Percentiles rank a stretch among this genome's conserved stretches.
Conservation (phyloP, 1,140 invertebrate genomes). For the Drosophila novamexicana region DNA sequence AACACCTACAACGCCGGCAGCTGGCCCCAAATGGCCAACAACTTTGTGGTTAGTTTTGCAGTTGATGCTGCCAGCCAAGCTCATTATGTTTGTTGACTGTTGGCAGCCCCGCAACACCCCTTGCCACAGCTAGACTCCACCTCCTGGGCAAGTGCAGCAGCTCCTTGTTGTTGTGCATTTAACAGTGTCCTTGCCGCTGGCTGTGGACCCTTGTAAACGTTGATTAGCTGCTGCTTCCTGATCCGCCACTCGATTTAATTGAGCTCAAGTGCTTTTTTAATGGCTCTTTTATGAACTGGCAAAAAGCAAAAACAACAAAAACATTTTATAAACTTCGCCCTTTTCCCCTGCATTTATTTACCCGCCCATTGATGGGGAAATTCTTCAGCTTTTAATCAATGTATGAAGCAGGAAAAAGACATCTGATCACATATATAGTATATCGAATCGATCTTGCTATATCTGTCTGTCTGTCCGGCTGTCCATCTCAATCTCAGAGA, state of each 20-base stretch:
- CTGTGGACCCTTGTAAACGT: slow-evolving; percentile 66
- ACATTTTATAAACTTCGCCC: slow-evolving; percentile 13
- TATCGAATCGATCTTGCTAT: not conserved
- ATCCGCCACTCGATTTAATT: slow-evolving; percentile 68
- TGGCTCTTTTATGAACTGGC: slow-evolving; percentile 72
- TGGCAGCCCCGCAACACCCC: not conserved
- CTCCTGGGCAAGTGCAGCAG: slow-evolving; percentile 52
- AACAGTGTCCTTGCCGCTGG: slow-evolving; percentile 58
- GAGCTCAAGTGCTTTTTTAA: slow-evolving; percentile 81
- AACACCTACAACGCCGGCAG: slow-evolving; percentile 76
- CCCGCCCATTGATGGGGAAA: too few species aligned
- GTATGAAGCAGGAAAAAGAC: too few species aligned
- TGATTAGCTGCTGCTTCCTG: slow-evolving; percentile 68
- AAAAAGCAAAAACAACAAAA: slow-evolving; percentile 8
- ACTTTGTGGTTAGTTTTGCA: slow-evolving; percentile 79
- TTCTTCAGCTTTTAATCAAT: too few species aligned
- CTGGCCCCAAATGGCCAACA: slow-evolving; percentile 65
- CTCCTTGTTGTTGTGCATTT: slow-evolving; percentile 59
- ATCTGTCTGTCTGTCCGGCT: slow-evolving; percentile 7
- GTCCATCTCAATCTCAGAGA: not conserved
- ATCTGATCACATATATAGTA: too few species aligned
- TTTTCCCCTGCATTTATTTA: not conserved
- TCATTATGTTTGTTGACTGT: slow-evolving; percentile 65
- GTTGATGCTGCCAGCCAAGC: slow-evolving; percentile 52
- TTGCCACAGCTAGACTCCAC: too few species aligned